Percentiles rank a stretch among this genome's conserved stretches.
phyloP scores from a whole-genome alignment of 2,888 invertebrate species.

The Tetranychus truncatus region DNA sequence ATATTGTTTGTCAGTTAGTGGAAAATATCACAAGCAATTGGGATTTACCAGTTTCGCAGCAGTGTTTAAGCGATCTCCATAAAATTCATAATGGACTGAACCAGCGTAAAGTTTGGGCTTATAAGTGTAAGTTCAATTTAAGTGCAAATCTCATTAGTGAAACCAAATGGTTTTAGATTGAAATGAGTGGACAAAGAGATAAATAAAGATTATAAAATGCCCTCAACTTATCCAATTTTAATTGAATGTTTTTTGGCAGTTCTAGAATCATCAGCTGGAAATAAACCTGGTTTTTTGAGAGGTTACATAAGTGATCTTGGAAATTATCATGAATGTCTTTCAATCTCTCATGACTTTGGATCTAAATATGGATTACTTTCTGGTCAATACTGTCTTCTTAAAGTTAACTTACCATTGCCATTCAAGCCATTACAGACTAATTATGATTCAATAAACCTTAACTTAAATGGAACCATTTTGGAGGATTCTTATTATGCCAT shows the following conservation, averaged over 20 bases:
- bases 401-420: background rate
- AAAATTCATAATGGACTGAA: background rate
- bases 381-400: conserved; percentile 6
- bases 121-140: conserved; percentile 4
- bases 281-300: conserved; percentile 6
- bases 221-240: too few species aligned
- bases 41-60: background rate
- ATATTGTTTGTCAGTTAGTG: background rate
- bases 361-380: background rate
- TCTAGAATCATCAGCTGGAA: conserved; percentile 1
- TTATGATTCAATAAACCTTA: background rate
- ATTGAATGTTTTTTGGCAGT: background rate
- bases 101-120: conserved; percentile 5
- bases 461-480: background rate
- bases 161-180: too few species aligned
- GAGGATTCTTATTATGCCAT: background rate
- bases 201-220: too few species aligned
- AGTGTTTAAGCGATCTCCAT: background rate
- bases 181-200: too few species aligned
- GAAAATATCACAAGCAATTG: background rate
- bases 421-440: background rate
- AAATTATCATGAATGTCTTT: conserved; percentile 5
- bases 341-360: conserved; percentile 2
- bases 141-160: background rate
- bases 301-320: conserved; percentile 9